Percentiles rank a stretch among this genome's conserved stretches.
Conservation (phyloP, 1,140 invertebrate genomes). For the Listronotus oregonensis region DNA sequence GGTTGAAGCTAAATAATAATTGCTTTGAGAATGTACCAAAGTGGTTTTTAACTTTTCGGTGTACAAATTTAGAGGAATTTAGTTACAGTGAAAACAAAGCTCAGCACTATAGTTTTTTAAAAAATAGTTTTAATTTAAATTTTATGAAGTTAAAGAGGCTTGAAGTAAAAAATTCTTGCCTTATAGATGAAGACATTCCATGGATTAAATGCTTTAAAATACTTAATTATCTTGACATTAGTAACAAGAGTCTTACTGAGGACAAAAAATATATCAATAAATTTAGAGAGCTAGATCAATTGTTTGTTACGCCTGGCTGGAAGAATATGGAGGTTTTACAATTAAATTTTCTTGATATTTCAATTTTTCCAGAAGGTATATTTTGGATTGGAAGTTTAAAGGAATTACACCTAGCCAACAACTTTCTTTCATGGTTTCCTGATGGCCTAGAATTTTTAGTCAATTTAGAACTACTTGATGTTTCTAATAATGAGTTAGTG, state of each 20-base stretch:
- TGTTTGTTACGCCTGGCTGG: conserved; percentile 13
- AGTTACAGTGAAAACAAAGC: conserved; percentile 25
- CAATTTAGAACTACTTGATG: conserved; percentile 23
- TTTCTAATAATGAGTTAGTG: conserved; percentile 22
- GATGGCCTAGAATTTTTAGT: conserved; percentile 18
- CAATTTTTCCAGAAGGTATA: conserved; percentile 22
- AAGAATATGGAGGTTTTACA: conserved; percentile 13
- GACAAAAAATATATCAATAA: conserved; percentile 17
- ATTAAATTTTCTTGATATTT: conserved; percentile 12
- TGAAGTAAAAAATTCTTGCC: conserved; percentile 18
- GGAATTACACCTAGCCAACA: conserved; percentile 26
- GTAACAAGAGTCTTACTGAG: conserved; percentile 6
- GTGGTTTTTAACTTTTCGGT: conserved; percentile 26
- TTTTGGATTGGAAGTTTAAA: conserved; percentile 17
- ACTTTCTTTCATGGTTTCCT: conserved; percentile 25
- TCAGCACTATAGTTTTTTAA: conserved; percentile 20
- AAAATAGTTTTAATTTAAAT: conserved; percentile 13
- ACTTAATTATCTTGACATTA: conserved; percentile 20
- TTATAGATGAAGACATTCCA: conserved; percentile 17
- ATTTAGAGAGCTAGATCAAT: conserved; percentile 9
- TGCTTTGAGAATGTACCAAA: conserved; percentile 17
- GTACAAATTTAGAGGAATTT: conserved; percentile 23
- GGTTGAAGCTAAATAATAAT: conserved; percentile 21
- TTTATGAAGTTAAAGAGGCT: conserved; percentile 15
- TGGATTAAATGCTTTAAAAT: conserved; percentile 17